Conservation (phyloP, 1,140 invertebrate genomes). For the Centruroides vittatus region DNA sequence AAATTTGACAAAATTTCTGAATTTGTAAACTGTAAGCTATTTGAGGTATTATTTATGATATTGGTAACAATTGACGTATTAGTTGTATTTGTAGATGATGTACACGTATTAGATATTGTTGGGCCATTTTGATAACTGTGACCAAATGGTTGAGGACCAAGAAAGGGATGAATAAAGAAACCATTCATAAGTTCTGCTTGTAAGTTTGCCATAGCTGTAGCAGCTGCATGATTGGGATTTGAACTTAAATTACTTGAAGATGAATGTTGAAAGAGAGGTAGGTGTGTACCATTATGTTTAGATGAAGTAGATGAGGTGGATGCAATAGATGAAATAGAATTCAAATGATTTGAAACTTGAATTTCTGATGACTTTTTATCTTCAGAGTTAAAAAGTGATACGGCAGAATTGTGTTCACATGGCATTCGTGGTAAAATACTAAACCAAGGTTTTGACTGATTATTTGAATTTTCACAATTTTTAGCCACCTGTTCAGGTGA, state of each 20-base stretch:
- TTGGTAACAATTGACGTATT: too few relatives aligned
- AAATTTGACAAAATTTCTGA: slow-evolving; percentile 9
- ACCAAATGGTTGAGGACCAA: slow-evolving; percentile 3
- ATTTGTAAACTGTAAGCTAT: not conserved
- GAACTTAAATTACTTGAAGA: not conserved
- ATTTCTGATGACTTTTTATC: too few relatives aligned
- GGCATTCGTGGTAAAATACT: slow-evolving; percentile 43
- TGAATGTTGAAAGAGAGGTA: not conserved
- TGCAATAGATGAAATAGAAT: too few relatives aligned
- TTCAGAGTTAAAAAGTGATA: too few relatives aligned
- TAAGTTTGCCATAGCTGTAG: slow-evolving; percentile 9
- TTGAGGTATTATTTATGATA: too few relatives aligned
- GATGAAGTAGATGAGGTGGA: too few relatives aligned
- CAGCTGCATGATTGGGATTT: slow-evolving; percentile 5
- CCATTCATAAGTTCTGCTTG: slow-evolving; percentile 14
- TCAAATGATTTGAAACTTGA: too few relatives aligned
- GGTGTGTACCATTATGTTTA: too few relatives aligned
- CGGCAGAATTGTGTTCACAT: slow-evolving; percentile 31
- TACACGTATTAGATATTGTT: not conserved
- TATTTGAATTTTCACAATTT: slow-evolving; percentile 12
- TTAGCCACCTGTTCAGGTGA: slow-evolving; percentile 12
- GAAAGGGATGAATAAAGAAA: slow-evolving; percentile 12
- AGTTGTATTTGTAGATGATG: too few relatives aligned
- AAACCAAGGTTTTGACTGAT: slow-evolving; percentile 40
- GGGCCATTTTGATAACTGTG: slow-evolving; percentile 1